Percentiles rank a stretch among this genome's conserved stretches.
These are phyloP conservation scores for Anadara kagoshimensis DNA, from an alignment of 1,140 invertebrate species.

Conservation along the genomic window DNA sequence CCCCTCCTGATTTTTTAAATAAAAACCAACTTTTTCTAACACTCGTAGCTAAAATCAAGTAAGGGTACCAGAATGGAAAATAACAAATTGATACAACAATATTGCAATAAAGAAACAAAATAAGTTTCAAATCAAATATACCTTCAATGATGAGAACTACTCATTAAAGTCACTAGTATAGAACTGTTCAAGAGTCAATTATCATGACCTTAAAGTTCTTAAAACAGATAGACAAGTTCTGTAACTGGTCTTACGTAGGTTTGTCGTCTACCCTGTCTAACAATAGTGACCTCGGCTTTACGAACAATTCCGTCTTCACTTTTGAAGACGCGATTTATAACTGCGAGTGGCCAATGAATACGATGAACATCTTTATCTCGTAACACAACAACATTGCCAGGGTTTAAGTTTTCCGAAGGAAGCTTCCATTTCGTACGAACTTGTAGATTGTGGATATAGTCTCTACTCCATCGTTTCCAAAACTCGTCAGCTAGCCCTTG, in stretches of 20 bases:
- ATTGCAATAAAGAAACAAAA: neutral
- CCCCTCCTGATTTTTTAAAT: conserved; percentile 27
- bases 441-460: conserved; percentile 20
- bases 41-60: neutral
- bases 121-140: neutral
- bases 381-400: conserved; percentile 13
- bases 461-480: conserved; percentile 22
- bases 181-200: neutral
- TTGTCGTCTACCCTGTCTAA: too few species aligned
- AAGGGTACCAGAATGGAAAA: neutral
- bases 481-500: conserved; percentile 19
- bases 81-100: neutral
- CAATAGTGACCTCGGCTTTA: too few species aligned
- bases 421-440: conserved; percentile 1
- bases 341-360: too few species aligned
- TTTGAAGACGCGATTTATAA: too few species aligned
- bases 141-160: neutral
- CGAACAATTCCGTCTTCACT: too few species aligned
- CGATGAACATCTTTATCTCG: too few species aligned
- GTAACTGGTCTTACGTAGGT: too few species aligned
- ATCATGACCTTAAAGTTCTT: neutral
- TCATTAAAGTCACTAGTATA: neutral
- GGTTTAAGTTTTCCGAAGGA: neutral
- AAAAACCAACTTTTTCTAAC: conserved; percentile 1
- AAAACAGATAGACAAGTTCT: neutral